Base-by-base conservation (phyloP, 2,888 invertebrate species). In the Drosophila silvestris region DNA sequence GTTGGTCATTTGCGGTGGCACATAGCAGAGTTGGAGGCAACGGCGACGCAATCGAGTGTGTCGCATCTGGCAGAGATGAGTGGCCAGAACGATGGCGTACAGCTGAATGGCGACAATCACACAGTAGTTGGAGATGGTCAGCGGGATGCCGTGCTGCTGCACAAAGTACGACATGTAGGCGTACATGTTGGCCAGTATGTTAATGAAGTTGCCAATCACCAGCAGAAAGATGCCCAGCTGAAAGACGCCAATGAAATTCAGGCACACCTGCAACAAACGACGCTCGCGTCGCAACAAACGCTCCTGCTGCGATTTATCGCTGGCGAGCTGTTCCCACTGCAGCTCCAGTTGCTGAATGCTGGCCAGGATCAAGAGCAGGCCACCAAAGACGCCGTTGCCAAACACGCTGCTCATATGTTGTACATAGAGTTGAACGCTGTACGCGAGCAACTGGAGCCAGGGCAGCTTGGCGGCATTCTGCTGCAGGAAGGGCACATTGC, bases 111-210 rank as follows among this genome's bases (percentile, higher is more conserved):
- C 74, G 9, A 90, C 72, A 14, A 90, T 79, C 7, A 86, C 32
- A 32, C 83, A 79, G 39, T 90, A 91, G 51, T 81, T 88, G 39
- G 91, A 84, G 10, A 91, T 91, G 51, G 90, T 92, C n/a, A 85
- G 35, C 6, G 85, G 92, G 1, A 91, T 67, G 32, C 80, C 84
- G 26, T 83, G 82, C 12, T 73, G 82, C 16, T 78, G 73, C 7
- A 91, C 90, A 60, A 83, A 91, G 61, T 86, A 92, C 9, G 92
- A 86, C 82, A 93, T 75, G 59, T 91, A 74, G 52, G 93, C 91
- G 54, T 92, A 93, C 74, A 93, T 82, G 44, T 92, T 92, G 61
- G 91, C 81, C 61, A 93, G 66, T 4, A 92, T 82, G 52, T 91
- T 91, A 30, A 91, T 60, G 33, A 93, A 92, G 59, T 85, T 81